A percentile compares a stretch with the other conserved stretches of the same genome.
These are phyloP conservation scores for Isichthys henryi DNA, from an alignment of 2,113 vertebrate genomes.

Conservation along the genomic window DNA sequence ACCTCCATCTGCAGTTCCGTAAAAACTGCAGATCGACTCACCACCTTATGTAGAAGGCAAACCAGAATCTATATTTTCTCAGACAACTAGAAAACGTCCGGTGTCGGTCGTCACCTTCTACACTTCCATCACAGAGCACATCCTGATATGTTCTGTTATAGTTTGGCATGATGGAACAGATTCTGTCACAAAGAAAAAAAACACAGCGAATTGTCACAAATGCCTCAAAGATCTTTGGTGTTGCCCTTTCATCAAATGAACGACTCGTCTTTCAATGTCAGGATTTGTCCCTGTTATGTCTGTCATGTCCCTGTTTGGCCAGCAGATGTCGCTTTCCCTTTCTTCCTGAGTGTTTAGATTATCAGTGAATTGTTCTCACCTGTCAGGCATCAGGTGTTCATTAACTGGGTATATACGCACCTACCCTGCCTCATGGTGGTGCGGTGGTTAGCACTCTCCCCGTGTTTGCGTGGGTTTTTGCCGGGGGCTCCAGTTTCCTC, in stretches of 20 bases:
- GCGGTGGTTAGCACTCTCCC: no score
- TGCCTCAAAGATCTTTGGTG: not conserved
- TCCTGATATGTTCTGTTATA: not conserved
- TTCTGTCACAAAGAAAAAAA: not conserved
- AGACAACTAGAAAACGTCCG: not conserved
- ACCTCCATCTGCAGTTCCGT: not conserved
- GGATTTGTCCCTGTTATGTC: not conserved
- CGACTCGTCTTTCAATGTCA: not conserved
- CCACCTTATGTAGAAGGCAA: not conserved
- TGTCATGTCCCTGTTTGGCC: not conserved
- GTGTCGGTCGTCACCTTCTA: not conserved
- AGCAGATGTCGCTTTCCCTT: not conserved
- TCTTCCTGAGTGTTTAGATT: not conserved
- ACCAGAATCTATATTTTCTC: not conserved
- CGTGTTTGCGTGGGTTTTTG: no score
- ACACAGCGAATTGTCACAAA: not conserved
- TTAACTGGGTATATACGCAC: no score
- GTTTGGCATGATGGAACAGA: not conserved
- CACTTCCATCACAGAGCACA: not conserved
- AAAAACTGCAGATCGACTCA: not conserved
- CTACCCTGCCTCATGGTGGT: no score
- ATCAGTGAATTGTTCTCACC: not conserved
- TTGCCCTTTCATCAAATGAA: not conserved
- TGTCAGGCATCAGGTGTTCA: no score
- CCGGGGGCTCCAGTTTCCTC: no score